phyloP scores from a whole-genome alignment of 2,797 vertebrate genomes.

The Pipistrellus pipistrellus region DNA sequence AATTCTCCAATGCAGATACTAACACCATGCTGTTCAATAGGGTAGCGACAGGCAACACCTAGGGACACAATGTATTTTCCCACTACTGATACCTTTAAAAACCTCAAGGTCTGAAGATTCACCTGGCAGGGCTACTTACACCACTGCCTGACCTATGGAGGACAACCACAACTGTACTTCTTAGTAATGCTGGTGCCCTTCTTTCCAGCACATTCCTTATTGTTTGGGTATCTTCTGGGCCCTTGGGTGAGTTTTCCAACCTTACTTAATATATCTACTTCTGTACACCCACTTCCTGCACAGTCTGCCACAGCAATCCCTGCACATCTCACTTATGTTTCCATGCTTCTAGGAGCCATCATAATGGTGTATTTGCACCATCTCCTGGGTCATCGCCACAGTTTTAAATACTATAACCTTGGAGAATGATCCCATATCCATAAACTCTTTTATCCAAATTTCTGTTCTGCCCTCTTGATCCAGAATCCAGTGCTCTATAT shows the following conservation, averaged over 20 bases:
- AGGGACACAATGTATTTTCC: background rate
- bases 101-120: background rate
- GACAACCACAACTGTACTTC: background rate
- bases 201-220: conserved; percentile 15
- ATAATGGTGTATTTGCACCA: background rate
- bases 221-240: conserved; percentile 10
- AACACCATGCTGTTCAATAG: background rate
- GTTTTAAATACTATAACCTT: background rate
- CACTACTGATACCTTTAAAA: conserved; percentile 9
- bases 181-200: background rate
- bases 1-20: background rate
- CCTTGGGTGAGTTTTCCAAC: background rate
- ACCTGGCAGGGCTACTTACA: background rate
- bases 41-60: too few species aligned
- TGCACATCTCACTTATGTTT: background rate
- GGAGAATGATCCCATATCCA: background rate
- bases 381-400: background rate
- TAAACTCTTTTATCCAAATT: conserved; percentile 18
- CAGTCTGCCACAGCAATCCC: background rate
- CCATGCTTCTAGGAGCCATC: background rate
- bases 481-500: background rate
- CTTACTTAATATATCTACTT: background rate
- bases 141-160: background rate
- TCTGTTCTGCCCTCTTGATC: background rate
- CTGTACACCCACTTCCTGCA: background rate